Percentiles rank a stretch among this genome's conserved stretches.
Evolutionary conservation across 2,797 vertebrate genomes (phyloP).

Genomic region (Gymnoscopelus microlampas): DNA sequence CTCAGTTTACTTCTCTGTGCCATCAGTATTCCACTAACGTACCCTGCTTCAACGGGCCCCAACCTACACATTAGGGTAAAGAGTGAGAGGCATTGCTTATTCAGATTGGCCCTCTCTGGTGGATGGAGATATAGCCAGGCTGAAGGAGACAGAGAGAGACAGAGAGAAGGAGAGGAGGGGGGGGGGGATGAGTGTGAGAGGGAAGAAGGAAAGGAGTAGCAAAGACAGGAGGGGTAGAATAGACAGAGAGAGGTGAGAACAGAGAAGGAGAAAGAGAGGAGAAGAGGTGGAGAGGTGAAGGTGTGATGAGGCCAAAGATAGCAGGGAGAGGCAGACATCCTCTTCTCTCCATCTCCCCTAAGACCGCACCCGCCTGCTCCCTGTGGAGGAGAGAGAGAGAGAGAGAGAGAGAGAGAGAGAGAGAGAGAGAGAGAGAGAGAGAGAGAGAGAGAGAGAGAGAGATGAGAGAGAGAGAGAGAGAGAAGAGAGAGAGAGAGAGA

Average conservation of each 20-base stretch:
- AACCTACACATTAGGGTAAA: slow-evolving; percentile 56
- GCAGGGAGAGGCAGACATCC: slow-evolving; percentile 21
- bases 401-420: too few relatives aligned
- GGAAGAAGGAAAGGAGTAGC: background rate
- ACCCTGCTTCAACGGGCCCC: slow-evolving; percentile 36
- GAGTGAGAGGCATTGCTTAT: slow-evolving; percentile 49
- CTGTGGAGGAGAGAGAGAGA: slow-evolving; percentile 44
- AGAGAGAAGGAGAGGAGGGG: background rate
- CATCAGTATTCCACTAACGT: slow-evolving; percentile 67
- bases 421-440: slow-evolving; percentile 6
- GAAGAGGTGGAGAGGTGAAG: slow-evolving; percentile 54
- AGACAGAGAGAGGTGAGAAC: slow-evolving; percentile 10
- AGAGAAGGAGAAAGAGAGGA: slow-evolving; percentile 12
- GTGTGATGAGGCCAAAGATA: slow-evolving; percentile 48
- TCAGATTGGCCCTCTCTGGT: slow-evolving; percentile 39
- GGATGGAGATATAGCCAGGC: slow-evolving; percentile 18
- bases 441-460: too few relatives aligned
- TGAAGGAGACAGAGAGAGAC: slow-evolving; percentile 5
- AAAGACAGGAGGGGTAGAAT: slow-evolving; percentile 6
- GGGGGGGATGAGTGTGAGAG: background rate
- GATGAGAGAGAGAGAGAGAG: slow-evolving; percentile 39
- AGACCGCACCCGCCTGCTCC: slow-evolving; percentile 32
- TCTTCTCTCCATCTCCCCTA: slow-evolving; percentile 42
- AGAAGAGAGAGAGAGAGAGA: slow-evolving; percentile 1
- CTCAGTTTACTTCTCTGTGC: slow-evolving; percentile 33